Evolutionary conservation across 2,797 vertebrate genomes (phyloP).

Genomic region (Danio aesculapii): DNA sequence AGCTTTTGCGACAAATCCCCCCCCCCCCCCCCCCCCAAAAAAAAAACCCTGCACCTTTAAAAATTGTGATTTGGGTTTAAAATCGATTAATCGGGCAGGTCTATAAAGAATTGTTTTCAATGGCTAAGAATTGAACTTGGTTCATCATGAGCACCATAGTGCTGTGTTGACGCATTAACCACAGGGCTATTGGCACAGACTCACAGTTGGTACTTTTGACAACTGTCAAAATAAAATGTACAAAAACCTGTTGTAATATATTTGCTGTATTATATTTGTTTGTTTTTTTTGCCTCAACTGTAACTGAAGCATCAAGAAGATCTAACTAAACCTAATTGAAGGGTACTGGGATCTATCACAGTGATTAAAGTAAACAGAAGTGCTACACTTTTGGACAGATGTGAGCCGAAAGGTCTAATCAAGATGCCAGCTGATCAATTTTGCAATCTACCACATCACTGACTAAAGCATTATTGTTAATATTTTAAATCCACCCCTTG

Average conservation of each 20-base stretch:
- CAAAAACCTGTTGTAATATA: not conserved
- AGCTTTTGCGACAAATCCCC: too few species aligned
- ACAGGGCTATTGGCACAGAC: too few species aligned
- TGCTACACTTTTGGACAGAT: constrained; percentile 9
- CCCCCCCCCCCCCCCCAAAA: too few species aligned
- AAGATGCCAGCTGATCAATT: constrained; percentile 35
- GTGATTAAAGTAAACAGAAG: constrained; percentile 3
- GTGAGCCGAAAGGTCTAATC: not conserved
- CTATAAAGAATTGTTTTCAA: too few species aligned
- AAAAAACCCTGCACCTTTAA: too few species aligned
- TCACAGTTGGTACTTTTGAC: too few species aligned
- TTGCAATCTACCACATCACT: constrained; percentile 35
- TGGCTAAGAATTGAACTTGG: too few species aligned
- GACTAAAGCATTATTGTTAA: constrained; percentile 36
- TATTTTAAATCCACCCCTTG: constrained; percentile 28
- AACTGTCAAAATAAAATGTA: not conserved
- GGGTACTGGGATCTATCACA: constrained; percentile 12
- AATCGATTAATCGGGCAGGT: too few species aligned
- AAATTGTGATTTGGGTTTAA: too few species aligned
- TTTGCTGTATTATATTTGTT: too few species aligned
- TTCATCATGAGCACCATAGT: too few species aligned
- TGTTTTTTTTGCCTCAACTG: not conserved
- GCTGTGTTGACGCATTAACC: too few species aligned
- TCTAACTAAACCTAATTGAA: not conserved
- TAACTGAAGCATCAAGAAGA: not conserved